phyloP scores from a whole-genome alignment of 2,888 invertebrate genomes.

The Clepsis dumicolana region DNA sequence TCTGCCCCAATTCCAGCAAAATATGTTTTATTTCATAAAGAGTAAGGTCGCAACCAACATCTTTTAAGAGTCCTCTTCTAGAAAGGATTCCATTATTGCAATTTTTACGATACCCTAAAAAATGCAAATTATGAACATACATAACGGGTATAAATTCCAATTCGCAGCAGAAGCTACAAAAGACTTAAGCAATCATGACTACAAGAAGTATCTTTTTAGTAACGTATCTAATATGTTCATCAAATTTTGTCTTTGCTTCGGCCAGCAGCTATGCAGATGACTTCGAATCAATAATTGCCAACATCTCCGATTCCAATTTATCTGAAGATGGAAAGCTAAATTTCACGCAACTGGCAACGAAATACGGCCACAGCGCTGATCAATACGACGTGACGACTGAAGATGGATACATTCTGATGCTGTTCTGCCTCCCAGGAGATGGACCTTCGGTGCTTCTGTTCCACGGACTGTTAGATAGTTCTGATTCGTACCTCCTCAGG shows the following conservation, averaged over 20 bases:
- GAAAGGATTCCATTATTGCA: too few species aligned
- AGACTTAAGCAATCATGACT: not conserved
- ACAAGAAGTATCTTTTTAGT: not conserved
- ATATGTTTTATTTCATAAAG: too few species aligned
- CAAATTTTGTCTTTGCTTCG: not conserved
- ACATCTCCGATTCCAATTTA: conserved; percentile 9
- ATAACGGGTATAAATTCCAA: too few species aligned
- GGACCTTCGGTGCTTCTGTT: conserved; percentile 49
- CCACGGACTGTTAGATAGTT: conserved; percentile 55
- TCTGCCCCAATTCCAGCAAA: too few species aligned
- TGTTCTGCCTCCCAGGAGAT: conserved; percentile 52
- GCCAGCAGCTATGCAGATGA: not conserved
- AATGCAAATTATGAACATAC: too few species aligned
- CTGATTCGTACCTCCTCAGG: conserved; percentile 54
- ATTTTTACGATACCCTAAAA: too few species aligned
- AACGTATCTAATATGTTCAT: not conserved
- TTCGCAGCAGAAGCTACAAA: too few species aligned
- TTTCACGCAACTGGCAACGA: conserved; percentile 48
- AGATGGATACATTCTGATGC: conserved; percentile 56
- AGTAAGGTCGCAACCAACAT: too few species aligned
- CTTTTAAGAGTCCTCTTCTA: too few species aligned
- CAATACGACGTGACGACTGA: conserved; percentile 53
- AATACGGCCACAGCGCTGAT: conserved; percentile 47
- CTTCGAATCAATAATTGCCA: not conserved
- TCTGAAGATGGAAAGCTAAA: conserved; percentile 39